Conservation (phyloP, 2,113 vertebrate genomes). For the Neomonachus schauinslandi region DNA sequence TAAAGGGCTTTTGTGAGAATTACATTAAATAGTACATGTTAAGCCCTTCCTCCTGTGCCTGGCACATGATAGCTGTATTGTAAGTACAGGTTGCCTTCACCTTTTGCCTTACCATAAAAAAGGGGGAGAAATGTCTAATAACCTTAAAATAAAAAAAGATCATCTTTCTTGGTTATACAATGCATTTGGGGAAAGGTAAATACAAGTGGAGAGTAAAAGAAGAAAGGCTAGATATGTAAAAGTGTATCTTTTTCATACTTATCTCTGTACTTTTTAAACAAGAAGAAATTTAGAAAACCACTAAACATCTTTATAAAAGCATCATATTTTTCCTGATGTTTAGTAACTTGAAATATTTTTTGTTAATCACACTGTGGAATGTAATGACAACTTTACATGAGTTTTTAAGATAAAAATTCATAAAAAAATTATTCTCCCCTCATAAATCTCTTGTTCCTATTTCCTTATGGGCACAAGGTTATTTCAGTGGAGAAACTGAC, state of each 20-base stretch:
- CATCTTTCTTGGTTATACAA: background rate
- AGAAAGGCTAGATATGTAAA: background rate
- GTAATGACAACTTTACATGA: background rate
- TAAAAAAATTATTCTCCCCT: background rate
- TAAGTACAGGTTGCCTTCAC: background rate
- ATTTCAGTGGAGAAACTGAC: background rate
- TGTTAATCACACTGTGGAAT: constrained; percentile 6
- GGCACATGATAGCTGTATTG: background rate
- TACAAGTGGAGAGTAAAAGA: background rate
- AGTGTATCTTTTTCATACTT: background rate
- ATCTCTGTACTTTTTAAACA: constrained; percentile 6
- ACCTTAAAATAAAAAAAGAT: background rate
- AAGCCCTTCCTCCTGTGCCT: background rate
- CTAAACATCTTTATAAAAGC: background rate
- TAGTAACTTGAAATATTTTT: background rate
- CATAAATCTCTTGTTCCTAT: background rate
- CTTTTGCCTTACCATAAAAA: constrained; percentile 1
- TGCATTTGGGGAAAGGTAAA: background rate
- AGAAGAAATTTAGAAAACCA: background rate
- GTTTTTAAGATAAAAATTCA: constrained; percentile 22
- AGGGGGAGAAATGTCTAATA: background rate
- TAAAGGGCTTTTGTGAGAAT: background rate
- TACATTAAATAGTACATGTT: constrained; percentile 21
- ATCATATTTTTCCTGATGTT: background rate
- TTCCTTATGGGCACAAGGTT: background rate